These are phyloP conservation scores for Zaprionus taronus DNA, from an alignment of 1,140 invertebrate species.

Conservation along the genomic window DNA sequence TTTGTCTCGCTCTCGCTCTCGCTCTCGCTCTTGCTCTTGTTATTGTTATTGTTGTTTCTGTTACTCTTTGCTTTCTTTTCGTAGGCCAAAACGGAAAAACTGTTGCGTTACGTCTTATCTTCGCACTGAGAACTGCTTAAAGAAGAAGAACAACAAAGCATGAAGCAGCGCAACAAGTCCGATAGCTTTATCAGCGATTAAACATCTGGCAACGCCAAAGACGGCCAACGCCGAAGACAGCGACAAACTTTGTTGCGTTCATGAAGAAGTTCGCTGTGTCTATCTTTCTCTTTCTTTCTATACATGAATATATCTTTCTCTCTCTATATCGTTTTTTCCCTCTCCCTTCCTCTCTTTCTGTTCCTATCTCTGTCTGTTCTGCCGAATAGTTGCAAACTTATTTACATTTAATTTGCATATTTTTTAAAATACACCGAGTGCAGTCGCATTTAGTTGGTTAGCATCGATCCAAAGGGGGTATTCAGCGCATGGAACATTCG, in stretches of 20 bases:
- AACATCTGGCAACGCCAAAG: slow-evolving; percentile 37
- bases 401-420: slow-evolving; percentile 84
- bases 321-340: too few species aligned
- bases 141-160: slow-evolving; percentile 23
- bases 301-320: background rate
- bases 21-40: background rate
- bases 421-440: slow-evolving; percentile 43
- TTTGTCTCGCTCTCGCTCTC: slow-evolving; percentile 21
- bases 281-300: background rate
- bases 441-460: background rate
- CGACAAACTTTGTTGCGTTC: background rate
- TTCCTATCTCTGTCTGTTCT: slow-evolving; percentile 5
- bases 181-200: slow-evolving; percentile 36
- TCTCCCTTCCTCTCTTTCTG: background rate
- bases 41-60: slow-evolving; percentile 8
- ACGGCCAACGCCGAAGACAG: background rate
- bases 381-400: slow-evolving; percentile 73
- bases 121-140: slow-evolving; percentile 50
- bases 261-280: background rate
- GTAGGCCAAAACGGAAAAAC: slow-evolving; percentile 43
- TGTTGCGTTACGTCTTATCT: slow-evolving; percentile 25
- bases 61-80: slow-evolving; percentile 27
- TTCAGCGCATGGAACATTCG: slow-evolving; percentile 33
- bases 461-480: background rate
- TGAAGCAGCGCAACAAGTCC: slow-evolving; percentile 10